Evolutionary conservation across 2,888 invertebrate genomes (phyloP).

Genomic region (Drosophila gaucha): DNA sequence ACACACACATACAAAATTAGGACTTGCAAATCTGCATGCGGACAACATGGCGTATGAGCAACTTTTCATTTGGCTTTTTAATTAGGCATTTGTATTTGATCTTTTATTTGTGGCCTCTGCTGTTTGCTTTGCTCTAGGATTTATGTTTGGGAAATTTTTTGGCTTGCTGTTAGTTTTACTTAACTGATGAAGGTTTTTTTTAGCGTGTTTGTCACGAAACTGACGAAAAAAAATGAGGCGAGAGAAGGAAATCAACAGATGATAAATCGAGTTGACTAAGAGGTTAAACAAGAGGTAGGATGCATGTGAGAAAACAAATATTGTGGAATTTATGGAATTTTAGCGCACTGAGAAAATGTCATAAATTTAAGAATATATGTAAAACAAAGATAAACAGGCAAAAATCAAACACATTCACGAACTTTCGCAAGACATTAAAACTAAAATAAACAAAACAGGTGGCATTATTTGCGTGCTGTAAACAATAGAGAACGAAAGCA

Average conservation of each 20-base stretch:
- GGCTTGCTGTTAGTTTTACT: slow-evolving; percentile 12
- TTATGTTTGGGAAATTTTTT: slow-evolving; percentile 53
- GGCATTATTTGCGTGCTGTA: slow-evolving; percentile 11
- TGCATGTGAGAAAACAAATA: neutral
- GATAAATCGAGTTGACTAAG: slow-evolving; percentile 11
- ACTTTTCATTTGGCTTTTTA: slow-evolving; percentile 51
- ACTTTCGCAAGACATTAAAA: slow-evolving; percentile 32
- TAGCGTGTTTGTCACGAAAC: too few relatives aligned
- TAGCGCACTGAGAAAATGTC: neutral
- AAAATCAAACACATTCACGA: slow-evolving; percentile 14
- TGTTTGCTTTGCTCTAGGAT: slow-evolving; percentile 30
- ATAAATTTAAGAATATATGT: slow-evolving; percentile 4
- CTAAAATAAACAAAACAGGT: slow-evolving; percentile 19
- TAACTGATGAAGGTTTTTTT: slow-evolving; percentile 28
- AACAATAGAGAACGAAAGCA: slow-evolving; percentile 19
- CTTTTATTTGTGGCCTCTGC: slow-evolving; percentile 4
- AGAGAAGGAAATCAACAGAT: slow-evolving; percentile 16
- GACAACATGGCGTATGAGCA: slow-evolving; percentile 54
- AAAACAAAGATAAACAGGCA: slow-evolving; percentile 4
- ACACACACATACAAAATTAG: slow-evolving; percentile 47
- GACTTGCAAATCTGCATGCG: slow-evolving; percentile 67
- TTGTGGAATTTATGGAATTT: neutral
- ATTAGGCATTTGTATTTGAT: slow-evolving; percentile 45
- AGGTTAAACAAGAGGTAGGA: neutral
- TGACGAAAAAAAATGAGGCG: too few relatives aligned